phyloP scores from a whole-genome alignment of 2,113 vertebrate genomes.

The Danionella cerebrum region DNA sequence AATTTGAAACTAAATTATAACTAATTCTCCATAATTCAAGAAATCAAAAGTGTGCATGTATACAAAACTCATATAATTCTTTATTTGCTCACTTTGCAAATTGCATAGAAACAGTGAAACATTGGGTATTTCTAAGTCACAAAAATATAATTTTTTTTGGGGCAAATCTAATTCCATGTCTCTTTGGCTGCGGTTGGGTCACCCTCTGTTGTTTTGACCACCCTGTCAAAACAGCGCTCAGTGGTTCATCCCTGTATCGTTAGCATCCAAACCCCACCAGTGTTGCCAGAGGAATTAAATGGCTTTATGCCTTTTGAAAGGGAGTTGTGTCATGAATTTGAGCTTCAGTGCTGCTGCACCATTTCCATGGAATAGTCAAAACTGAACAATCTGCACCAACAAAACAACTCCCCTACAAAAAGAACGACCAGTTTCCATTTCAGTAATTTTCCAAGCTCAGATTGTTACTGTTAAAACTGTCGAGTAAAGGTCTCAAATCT shows the following conservation, averaged over 20 bases:
- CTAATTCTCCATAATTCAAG: too few relatives aligned
- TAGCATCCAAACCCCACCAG: slow-evolving; percentile 36
- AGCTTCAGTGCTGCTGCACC: background rate
- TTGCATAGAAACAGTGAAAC: too few relatives aligned
- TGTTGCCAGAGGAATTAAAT: slow-evolving; percentile 32
- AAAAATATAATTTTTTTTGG: too few relatives aligned
- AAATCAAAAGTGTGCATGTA: too few relatives aligned
- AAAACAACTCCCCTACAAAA: background rate
- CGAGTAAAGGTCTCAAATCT: background rate
- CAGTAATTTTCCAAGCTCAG: background rate
- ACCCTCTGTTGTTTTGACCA: slow-evolving; percentile 15
- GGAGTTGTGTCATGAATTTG: background rate
- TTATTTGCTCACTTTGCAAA: too few relatives aligned
- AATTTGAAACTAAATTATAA: too few relatives aligned
- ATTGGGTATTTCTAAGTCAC: too few relatives aligned
- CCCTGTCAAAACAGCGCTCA: slow-evolving; percentile 43
- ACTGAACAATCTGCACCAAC: background rate
- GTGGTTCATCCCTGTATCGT: slow-evolving; percentile 49
- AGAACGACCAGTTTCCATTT: background rate
- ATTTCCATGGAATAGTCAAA: background rate
- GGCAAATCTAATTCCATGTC: too few relatives aligned
- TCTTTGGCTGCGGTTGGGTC: too few relatives aligned
- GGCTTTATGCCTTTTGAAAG: slow-evolving; percentile 8
- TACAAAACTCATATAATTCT: too few relatives aligned
- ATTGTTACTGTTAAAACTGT: background rate